A percentile compares a stretch with the other conserved stretches of the same genome.
Evolutionary conservation across 30 jellyfish, hydroid and myxozoan species (phyloP).

Genomic region (Rhopilema esculentum): DNA sequence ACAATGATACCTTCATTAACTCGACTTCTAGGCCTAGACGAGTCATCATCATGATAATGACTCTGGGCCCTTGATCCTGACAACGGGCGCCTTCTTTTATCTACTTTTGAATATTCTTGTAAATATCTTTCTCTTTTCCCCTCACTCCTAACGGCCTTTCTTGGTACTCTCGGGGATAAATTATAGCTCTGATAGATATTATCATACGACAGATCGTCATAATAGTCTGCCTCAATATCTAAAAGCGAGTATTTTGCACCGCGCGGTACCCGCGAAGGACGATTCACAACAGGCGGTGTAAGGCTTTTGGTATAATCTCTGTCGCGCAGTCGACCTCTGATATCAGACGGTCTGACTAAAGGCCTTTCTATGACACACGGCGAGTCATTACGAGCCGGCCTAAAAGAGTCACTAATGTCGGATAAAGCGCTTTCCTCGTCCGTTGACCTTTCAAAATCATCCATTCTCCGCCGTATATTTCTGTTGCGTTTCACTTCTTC

Average conservation of each 20-base stretch:
- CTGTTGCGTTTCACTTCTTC: background rate
- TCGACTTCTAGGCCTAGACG: background rate
- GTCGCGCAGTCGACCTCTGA: background rate
- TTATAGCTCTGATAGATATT: background rate
- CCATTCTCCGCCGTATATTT: conserved; percentile 5
- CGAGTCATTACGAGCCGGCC: background rate
- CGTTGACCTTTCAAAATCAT: background rate
- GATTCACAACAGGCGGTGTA: background rate
- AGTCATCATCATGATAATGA: background rate
- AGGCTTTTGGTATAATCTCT: background rate
- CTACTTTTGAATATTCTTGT: background rate
- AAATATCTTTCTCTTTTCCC: background rate
- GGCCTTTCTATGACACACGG: conserved; percentile 27
- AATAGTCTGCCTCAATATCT: background rate
- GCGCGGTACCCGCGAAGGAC: background rate
- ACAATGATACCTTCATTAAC: background rate
- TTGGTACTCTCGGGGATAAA: background rate
- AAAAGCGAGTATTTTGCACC: background rate
- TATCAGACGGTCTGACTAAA: conserved; percentile 23
- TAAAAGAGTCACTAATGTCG: background rate
- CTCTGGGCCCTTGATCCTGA: background rate
- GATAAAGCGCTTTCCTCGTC: conserved; percentile 10
- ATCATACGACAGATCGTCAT: background rate
- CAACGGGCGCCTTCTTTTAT: background rate
- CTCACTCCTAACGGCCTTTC: background rate